Evolutionary conservation across 35 echinoderm and acorn worm species (phyloP).

Genomic region (Lytechinus pictus): DNA sequence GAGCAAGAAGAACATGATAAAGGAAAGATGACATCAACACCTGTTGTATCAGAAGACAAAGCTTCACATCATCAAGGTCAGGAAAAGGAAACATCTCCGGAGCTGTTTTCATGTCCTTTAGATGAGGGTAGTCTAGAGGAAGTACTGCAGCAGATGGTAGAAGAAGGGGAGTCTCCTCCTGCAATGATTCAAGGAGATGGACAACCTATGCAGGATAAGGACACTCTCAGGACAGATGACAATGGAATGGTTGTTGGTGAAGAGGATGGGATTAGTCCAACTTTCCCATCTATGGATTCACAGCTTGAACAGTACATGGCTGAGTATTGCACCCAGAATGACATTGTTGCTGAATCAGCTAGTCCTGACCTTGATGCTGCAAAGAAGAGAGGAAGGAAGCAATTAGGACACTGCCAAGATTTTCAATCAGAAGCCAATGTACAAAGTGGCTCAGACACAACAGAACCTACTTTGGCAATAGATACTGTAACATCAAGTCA

Average conservation of each 20-base stretch:
- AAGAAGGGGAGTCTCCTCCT: neutral
- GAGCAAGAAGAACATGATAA: neutral
- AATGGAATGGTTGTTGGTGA: neutral
- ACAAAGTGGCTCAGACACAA: neutral
- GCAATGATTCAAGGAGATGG: neutral
- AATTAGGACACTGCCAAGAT: neutral
- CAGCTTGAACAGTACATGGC: conserved; percentile 69
- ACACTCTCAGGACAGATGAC: neutral
- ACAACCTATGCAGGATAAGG: neutral
- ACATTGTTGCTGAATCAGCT: conserved; percentile 65
- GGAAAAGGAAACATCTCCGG: conserved; percentile 33
- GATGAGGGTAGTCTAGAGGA: conserved; percentile 20
- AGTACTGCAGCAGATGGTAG: neutral
- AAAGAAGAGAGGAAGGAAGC: neutral
- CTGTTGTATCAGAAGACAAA: neutral
- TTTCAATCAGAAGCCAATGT: neutral
- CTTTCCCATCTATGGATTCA: conserved; percentile 75
- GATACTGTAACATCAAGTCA: neutral
- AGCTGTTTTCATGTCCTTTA: conserved; percentile 33
- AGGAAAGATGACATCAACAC: neutral
- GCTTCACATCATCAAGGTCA: neutral
- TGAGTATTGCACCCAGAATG: conserved; percentile 70
- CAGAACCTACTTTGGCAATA: neutral
- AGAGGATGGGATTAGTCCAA: conserved; percentile 51
- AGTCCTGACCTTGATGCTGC: conserved; percentile 65